These are phyloP conservation scores for Dendrocincla fuliginosa DNA, from an alignment of 2,797 vertebrate species.

Conservation along the genomic window DNA sequence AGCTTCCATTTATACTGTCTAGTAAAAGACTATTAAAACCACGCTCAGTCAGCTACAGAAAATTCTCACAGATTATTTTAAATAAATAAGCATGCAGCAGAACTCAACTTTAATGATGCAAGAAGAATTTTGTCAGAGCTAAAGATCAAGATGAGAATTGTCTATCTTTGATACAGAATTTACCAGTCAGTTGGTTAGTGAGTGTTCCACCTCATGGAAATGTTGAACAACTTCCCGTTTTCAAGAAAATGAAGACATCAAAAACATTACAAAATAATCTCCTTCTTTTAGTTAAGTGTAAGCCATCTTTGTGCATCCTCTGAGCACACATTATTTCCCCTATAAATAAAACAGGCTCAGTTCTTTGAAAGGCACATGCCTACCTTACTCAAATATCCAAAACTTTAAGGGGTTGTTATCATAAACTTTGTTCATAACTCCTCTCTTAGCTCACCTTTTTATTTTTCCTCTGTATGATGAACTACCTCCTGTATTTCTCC, in stretches of 20 bases:
- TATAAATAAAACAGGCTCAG: not conserved
- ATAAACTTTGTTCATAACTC: not conserved
- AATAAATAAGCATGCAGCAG: slow-evolving; percentile 25
- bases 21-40: not conserved
- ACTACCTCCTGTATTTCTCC: not conserved
- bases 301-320: not conserved
- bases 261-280: not conserved
- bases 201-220: not conserved
- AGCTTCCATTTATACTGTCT: not conserved
- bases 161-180: not conserved
- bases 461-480: not conserved
- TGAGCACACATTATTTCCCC: not conserved
- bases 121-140: not conserved
- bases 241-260: not conserved
- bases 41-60: not conserved
- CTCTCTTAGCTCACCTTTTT: not conserved
- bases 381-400: not conserved
- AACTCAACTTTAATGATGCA: not conserved
- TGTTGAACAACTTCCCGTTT: not conserved
- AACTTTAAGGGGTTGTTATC: not conserved
- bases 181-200: not conserved
- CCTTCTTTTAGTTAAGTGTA: not conserved
- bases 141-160: not conserved
- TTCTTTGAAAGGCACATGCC: not conserved
- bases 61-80: slow-evolving; percentile 6